These are phyloP conservation scores for Ips nitidus DNA, from an alignment of 1,140 invertebrate genomes.

Conservation along the genomic window DNA sequence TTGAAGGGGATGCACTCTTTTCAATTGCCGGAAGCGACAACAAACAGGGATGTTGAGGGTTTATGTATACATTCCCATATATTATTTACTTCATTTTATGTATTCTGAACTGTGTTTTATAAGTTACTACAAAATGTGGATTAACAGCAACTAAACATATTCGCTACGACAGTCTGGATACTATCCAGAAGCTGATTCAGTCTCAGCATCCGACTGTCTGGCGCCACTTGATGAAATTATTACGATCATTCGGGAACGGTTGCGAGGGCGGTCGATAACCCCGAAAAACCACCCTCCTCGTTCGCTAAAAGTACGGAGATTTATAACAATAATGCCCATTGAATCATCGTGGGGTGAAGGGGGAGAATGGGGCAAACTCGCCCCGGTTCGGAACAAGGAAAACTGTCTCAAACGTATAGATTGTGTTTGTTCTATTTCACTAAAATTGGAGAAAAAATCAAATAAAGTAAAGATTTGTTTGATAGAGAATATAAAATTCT, in stretches of 20 bases:
- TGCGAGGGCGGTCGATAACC: slow-evolving; percentile 8
- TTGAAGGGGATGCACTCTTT: neutral
- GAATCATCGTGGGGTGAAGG: slow-evolving; percentile 4
- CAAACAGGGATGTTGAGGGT: neutral
- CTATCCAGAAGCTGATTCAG: neutral
- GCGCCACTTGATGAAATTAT: slow-evolving; percentile 21
- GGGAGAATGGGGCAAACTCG: too few relatives aligned
- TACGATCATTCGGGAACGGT: slow-evolving; percentile 12
- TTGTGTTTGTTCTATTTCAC: too few relatives aligned
- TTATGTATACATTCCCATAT: neutral
- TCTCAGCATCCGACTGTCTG: slow-evolving; percentile 11
- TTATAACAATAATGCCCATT: slow-evolving; percentile 7
- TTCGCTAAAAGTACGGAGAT: neutral
- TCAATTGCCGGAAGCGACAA: neutral
- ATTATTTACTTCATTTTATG: neutral
- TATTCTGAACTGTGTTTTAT: neutral
- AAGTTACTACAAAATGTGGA: neutral
- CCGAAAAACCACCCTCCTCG: neutral
- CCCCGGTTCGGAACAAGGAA: too few relatives aligned
- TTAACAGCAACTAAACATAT: neutral
- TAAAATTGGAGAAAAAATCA: too few relatives aligned
- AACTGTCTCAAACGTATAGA: too few relatives aligned
- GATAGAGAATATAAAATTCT: too few relatives aligned
- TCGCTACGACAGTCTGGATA: neutral
- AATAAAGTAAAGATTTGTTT: too few relatives aligned